Conservation (phyloP, 2,797 vertebrate genomes). For the Amphiprion clarkii region DNA sequence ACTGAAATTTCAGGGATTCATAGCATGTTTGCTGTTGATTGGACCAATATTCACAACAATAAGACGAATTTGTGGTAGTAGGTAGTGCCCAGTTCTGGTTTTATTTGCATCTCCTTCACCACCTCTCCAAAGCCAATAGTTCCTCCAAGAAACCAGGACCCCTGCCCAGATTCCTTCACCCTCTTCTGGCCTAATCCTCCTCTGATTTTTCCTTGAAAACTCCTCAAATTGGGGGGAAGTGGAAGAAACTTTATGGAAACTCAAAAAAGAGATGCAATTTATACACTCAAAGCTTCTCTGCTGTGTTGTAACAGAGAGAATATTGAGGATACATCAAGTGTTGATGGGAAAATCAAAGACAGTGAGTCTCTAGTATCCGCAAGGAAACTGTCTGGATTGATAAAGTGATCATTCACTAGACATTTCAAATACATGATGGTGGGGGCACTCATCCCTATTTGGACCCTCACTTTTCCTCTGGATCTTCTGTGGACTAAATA, state of each 20-base stretch:
- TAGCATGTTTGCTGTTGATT: conserved; percentile 32
- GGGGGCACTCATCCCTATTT: background rate
- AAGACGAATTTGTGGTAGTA: conserved; percentile 13
- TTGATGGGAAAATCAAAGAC: conserved; percentile 26
- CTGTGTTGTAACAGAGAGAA: conserved; percentile 14
- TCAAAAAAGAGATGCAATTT: conserved; percentile 37
- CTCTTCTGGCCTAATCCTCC: conserved; percentile 35
- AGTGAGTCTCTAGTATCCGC: background rate
- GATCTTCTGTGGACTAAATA: conserved; percentile 44
- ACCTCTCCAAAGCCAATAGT: conserved; percentile 49
- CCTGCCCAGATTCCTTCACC: conserved; percentile 30
- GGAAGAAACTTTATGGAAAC: conserved; percentile 2
- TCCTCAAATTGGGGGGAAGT: background rate
- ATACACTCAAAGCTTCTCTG: conserved; percentile 11
- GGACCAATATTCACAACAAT: conserved; percentile 44
- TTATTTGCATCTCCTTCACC: conserved; percentile 47
- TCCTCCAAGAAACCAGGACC: conserved; percentile 24
- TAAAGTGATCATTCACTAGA: conserved; percentile 27
- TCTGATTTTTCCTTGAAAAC: conserved; percentile 28
- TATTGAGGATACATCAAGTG: conserved; percentile 3
- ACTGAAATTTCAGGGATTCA: conserved; percentile 71
- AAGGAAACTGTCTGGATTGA: conserved; percentile 29
- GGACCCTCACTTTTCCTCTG: conserved; percentile 28
- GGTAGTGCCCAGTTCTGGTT: background rate
- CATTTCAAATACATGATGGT: conserved; percentile 8